phyloP scores from a whole-genome alignment of 2,113 vertebrate genomes.

The Calypte anna region DNA sequence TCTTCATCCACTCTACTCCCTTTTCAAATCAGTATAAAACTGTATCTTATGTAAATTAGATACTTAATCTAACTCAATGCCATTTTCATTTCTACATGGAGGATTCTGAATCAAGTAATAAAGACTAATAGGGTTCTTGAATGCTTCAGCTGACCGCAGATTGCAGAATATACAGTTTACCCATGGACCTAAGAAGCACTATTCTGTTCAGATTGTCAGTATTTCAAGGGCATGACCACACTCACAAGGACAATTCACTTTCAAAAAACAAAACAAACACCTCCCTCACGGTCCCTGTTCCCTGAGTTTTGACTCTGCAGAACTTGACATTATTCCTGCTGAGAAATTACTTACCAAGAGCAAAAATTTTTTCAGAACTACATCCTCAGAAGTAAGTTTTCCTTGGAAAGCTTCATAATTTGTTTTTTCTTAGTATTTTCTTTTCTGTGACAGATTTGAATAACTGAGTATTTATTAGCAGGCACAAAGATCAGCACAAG shows the following conservation, averaged over 20 bases:
- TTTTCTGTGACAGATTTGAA: neutral
- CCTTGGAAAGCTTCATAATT: neutral
- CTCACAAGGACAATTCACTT: neutral
- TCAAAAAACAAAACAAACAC: neutral
- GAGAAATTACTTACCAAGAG: neutral
- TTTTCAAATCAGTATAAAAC: neutral
- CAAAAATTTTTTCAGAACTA: neutral
- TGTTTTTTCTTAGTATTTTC: no score
- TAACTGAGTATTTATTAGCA: neutral
- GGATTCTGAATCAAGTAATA: neutral
- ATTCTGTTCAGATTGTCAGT: neutral
- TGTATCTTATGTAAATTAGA: neutral
- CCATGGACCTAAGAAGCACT: neutral
- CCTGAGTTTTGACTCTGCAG: neutral
- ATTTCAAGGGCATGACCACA: neutral
- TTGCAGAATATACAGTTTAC: neutral
- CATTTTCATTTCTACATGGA: neutral
- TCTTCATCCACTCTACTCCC: neutral
- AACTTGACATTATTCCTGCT: neutral
- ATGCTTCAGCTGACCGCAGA: neutral
- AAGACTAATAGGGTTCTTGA: neutral
- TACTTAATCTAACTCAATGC: neutral
- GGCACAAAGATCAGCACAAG: neutral
- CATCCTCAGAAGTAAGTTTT: neutral
- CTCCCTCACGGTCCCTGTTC: neutral